Conservation (phyloP, 2,888 invertebrate genomes). For the Amphiduros pacificus region DNA sequence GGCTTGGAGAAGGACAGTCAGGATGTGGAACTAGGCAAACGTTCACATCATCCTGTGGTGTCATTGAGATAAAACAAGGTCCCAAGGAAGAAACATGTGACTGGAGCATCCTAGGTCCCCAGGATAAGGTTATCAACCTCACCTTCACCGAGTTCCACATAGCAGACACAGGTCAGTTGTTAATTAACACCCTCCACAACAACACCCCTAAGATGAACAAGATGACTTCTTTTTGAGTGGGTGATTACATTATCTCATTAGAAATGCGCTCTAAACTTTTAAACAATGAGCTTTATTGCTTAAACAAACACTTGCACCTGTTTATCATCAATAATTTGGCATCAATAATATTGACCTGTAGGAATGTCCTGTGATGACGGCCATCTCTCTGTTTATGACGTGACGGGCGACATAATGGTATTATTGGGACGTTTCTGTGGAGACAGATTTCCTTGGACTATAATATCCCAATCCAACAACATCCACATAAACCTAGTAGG, state of each 20-base stretch:
- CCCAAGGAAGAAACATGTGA: constrained; percentile 15
- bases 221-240: no score
- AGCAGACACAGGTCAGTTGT: constrained; percentile 19
- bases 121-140: constrained; percentile 16
- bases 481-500: not conserved
- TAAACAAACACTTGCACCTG: no score
- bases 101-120: constrained; percentile 19
- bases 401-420: not conserved
- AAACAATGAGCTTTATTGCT: no score
- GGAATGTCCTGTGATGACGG: constrained; percentile 3
- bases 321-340: no score
- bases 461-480: constrained; percentile 7
- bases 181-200: no score
- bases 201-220: no score
- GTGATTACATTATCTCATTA: no score
- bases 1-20: constrained; percentile 20
- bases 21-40: constrained; percentile 21
- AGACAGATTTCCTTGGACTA: constrained; percentile 21
- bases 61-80: constrained; percentile 5
- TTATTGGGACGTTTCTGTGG: constrained; percentile 19
- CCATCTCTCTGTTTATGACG: constrained; percentile 12
- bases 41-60: constrained; percentile 20
- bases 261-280: no score
- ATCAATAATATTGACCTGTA: not conserved
- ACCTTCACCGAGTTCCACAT: constrained; percentile 24